A percentile compares a stretch with the other conserved stretches of the same genome.
Evolutionary conservation across 2,797 vertebrate genomes (phyloP).

Genomic region (Allobates femoralis): DNA sequence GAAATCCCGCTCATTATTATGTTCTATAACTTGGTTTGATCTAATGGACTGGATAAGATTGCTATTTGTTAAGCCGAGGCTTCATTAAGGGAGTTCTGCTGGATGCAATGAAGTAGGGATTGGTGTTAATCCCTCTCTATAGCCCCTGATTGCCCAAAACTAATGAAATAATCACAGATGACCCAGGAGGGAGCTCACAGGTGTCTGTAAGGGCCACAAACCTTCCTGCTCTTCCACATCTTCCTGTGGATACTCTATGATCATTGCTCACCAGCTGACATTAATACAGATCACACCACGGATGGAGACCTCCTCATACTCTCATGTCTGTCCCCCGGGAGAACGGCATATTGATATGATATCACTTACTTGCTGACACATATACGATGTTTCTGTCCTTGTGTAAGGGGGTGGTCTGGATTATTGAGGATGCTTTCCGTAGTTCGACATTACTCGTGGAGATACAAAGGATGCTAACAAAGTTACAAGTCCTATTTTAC

Average conservation of each 20-base stretch:
- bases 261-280: slow-evolving; percentile 62
- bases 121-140: slow-evolving; percentile 66
- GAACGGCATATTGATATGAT: background rate
- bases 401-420: too few relatives aligned
- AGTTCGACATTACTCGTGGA: too few relatives aligned
- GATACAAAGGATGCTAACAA: too few relatives aligned
- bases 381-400: too few relatives aligned
- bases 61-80: slow-evolving; percentile 35
- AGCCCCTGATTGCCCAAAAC: slow-evolving; percentile 59
- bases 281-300: slow-evolving; percentile 52
- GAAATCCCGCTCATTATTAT: background rate
- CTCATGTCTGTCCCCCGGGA: background rate
- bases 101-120: slow-evolving; percentile 69
- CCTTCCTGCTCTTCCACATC: slow-evolving; percentile 62
- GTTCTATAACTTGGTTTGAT: background rate
- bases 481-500: too few relatives aligned
- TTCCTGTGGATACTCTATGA: slow-evolving; percentile 63
- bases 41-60: background rate
- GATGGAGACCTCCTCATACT: background rate
- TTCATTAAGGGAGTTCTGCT: slow-evolving; percentile 67
- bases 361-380: background rate
- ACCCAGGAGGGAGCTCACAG: slow-evolving; percentile 66
- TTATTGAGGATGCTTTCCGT: too few relatives aligned
- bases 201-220: slow-evolving; percentile 65
- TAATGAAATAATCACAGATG: slow-evolving; percentile 58